Conservation (phyloP, 1,140 invertebrate species). For the Rhopalosiphum maidis region DNA sequence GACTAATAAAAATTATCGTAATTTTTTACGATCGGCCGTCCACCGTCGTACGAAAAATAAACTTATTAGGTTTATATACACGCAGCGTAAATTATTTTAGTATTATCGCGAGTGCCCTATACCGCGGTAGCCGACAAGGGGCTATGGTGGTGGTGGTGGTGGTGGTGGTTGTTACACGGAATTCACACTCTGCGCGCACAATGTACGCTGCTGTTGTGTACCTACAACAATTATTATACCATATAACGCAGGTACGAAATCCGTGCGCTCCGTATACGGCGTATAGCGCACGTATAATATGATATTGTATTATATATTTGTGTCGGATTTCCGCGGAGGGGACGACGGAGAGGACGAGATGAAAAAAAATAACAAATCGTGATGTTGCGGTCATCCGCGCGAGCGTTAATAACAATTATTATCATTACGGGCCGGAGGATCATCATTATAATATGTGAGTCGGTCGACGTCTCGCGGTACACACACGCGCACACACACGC, state of each 20-base stretch:
- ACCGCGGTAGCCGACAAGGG: too few relatives aligned
- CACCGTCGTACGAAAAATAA: background rate
- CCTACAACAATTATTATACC: background rate
- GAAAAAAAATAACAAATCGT: conserved; percentile 54
- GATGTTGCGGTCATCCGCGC: conserved; percentile 56
- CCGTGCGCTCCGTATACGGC: background rate
- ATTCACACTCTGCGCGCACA: background rate
- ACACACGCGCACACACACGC: background rate
- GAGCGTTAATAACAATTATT: conserved; percentile 49
- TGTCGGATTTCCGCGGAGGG: background rate
- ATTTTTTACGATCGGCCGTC: background rate
- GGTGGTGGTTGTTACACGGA: background rate
- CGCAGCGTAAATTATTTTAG: background rate
- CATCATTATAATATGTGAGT: conserved; percentile 34
- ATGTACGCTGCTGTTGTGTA: background rate
- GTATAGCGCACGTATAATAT: too few relatives aligned
- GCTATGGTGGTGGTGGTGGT: too few relatives aligned
- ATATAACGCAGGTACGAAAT: background rate
- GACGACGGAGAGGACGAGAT: background rate
- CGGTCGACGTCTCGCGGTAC: background rate
- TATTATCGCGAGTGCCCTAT: background rate
- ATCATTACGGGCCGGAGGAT: conserved; percentile 40
- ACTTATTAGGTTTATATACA: background rate
- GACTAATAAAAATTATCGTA: conserved; percentile 8
- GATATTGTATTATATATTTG: background rate